Evolutionary conservation across 2,113 vertebrate species (phyloP).

Genomic region (Eurypyga helias): DNA sequence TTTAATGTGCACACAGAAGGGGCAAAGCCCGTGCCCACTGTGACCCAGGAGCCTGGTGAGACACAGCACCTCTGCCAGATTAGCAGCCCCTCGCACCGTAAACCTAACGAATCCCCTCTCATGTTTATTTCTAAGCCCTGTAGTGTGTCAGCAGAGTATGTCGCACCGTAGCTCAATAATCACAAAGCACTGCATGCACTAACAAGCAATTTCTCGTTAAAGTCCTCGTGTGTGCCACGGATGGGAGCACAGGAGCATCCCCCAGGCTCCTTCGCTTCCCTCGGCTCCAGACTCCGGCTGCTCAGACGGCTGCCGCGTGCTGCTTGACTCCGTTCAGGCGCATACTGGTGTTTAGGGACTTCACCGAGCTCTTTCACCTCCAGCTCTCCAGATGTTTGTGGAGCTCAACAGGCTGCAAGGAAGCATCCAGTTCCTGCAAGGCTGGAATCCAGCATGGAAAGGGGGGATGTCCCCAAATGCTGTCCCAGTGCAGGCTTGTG

Average conservation of each 20-base stretch:
- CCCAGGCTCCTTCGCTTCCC: neutral
- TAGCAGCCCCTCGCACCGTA: neutral
- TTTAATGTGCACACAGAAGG: neutral
- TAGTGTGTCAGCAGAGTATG: neutral
- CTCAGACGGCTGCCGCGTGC: neutral
- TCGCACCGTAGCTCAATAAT: neutral
- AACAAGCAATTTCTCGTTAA: neutral
- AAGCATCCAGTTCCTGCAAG: neutral
- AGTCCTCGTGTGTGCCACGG: neutral
- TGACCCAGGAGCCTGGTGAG: neutral
- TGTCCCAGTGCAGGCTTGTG: neutral
- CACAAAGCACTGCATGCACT: neutral
- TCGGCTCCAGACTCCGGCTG: fast-evolving
- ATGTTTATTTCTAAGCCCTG: neutral
- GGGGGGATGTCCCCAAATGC: neutral
- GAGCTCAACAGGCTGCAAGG: neutral
- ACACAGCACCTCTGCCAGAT: neutral
- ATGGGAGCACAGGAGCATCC: neutral
- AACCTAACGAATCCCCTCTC: neutral
- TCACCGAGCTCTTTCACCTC: neutral
- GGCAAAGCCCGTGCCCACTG: neutral
- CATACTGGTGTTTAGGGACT: fast-evolving
- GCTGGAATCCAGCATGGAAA: neutral
- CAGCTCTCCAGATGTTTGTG: neutral
- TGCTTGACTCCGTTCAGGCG: fast-evolving